Evolutionary conservation across 2,113 vertebrate genomes (phyloP), one percentile per base, ranked within the genome.

Genomic region (Ophthalmolycus amberensis): DNA sequence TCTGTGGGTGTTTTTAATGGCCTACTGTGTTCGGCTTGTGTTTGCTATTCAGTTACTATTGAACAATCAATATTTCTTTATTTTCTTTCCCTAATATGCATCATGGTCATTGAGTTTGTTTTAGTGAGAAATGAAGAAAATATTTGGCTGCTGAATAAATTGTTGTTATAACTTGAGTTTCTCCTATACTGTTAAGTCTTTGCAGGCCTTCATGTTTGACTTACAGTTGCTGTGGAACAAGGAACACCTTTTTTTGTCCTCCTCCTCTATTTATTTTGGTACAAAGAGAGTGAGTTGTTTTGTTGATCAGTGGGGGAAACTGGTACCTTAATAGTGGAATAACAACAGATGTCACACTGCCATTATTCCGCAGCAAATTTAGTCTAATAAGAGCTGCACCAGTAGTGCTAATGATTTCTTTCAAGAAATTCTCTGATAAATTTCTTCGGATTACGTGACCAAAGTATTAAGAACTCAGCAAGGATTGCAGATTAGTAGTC

Each of bases 1-100:
- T 82, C 87, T 84, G 85, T 88, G 84, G 81, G 85, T 86, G 89
- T 89, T 90, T 92, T 80, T 86, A 87, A 84, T 80, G 81, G 82
- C 82, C 69, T 37, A 81, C 80, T 90, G 85, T 67, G 85, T 89
- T 85, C 80, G 68, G 65, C 73, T 73, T 64, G 50, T 81, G 77
- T 85, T 90, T 86, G 54, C 44, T 80, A 73, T 84, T 85, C 80
- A 84, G 46, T 64, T 66, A 38, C 15, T 67, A 76, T 63, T 79
- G 52, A 84, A 88, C 65, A 85, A 89, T 85, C 69, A 84, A 85
- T 92, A 58, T 76, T 59, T 66, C 12, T 80, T 65, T 68, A 54
- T 32, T 22, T 80, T 32, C 59, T 75, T 75, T n/a, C 22, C 8
- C 40, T 52, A 63, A 76, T 64, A 25, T 52, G 62, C 70, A 83